Evolutionary conservation across 92 coral and sea anemone genomes (phyloP).

Genomic region (Parazoanthus swiftii): DNA sequence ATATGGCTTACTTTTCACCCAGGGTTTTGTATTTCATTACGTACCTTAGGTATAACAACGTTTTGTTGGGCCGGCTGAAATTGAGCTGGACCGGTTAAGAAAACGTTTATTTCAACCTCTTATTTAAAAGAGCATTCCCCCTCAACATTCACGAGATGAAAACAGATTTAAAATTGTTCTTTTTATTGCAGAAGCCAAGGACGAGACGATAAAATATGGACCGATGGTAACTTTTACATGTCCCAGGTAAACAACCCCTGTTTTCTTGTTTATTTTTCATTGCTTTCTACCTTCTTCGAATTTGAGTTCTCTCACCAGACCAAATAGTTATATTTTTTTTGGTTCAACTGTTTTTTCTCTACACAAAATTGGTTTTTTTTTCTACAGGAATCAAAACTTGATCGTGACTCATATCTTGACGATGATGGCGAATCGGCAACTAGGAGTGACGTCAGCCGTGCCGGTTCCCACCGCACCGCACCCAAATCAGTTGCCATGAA

Average conservation of each 20-base stretch:
- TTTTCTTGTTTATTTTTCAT: background rate
- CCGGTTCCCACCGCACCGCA: conserved; percentile 62
- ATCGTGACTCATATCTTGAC: conserved; percentile 67
- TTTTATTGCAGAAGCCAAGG: conserved; percentile 48
- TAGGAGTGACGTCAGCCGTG: conserved; percentile 79
- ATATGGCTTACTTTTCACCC: too few relatives aligned
- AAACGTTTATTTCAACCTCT: too few relatives aligned
- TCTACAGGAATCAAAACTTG: conserved; percentile 75
- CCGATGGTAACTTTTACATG: conserved; percentile 75
- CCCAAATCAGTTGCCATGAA: conserved; percentile 59
- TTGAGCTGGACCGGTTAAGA: too few relatives aligned
- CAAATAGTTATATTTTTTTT: background rate
- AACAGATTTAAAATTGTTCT: background rate
- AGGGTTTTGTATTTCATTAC: too few relatives aligned
- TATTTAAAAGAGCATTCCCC: too few relatives aligned
- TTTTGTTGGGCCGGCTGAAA: too few relatives aligned
- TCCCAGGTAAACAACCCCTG: conserved; percentile 58
- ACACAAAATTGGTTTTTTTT: too few relatives aligned
- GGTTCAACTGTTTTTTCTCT: background rate
- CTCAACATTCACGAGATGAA: too few relatives aligned
- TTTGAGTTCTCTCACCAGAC: background rate
- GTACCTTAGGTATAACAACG: too few relatives aligned
- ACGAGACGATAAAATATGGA: conserved; percentile 74
- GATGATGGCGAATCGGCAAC: conserved; percentile 85
- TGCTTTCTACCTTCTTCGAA: background rate